phyloP scores from a whole-genome alignment of 2,113 vertebrate species.

The Hiodon tergisus region DNA sequence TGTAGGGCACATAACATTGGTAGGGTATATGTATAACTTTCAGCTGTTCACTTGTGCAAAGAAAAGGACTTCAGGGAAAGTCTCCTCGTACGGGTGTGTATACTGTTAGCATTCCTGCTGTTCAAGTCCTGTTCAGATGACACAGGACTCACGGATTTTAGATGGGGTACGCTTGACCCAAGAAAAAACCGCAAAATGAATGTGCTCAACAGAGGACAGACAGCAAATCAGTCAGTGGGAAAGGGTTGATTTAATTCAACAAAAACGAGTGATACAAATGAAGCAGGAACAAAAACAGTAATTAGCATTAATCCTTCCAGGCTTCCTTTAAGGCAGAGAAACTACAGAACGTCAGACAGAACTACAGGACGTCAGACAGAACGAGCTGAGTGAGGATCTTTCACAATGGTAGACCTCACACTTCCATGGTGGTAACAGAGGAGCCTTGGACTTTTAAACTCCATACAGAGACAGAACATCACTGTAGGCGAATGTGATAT shows the following conservation, averaged over 20 bases:
- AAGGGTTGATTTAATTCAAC: background rate
- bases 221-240: background rate
- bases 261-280: background rate
- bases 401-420: background rate
- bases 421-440: background rate
- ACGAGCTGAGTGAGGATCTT: background rate
- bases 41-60: constrained; percentile 10
- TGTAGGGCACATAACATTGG: too few relatives aligned
- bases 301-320: background rate
- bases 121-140: background rate
- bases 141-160: background rate
- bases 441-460: background rate
- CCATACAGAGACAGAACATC: background rate
- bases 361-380: background rate
- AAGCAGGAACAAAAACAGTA: background rate
- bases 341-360: background rate
- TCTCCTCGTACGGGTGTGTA: background rate
- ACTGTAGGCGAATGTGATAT: background rate
- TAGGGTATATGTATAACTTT: background rate
- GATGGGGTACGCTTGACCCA: background rate
- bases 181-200: background rate
- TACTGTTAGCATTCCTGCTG: background rate
- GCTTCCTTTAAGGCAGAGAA: background rate
- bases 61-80: constrained; percentile 1
- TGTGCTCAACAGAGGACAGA: background rate